A percentile compares a stretch with the other conserved stretches of the same genome.
Evolutionary conservation across 2,888 invertebrate genomes (phyloP).

Genomic region (Papilio demoleus): DNA sequence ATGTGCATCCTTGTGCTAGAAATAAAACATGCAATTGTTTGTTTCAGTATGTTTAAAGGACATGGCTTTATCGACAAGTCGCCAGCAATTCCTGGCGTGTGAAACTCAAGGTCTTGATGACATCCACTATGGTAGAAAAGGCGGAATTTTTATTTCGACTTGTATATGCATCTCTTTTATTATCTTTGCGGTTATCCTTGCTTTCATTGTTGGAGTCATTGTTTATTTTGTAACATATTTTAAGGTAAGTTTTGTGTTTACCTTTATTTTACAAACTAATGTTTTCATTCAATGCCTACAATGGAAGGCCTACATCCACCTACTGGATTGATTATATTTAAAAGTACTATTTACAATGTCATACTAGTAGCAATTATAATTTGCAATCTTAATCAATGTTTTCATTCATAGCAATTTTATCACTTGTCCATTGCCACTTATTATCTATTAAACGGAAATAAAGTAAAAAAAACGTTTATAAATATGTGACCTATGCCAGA

Average conservation of each 20-base stretch:
- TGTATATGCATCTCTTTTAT: constrained; percentile 80
- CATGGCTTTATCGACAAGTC: constrained; percentile 73
- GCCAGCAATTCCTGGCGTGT: constrained; percentile 85
- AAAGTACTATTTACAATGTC: too few species aligned
- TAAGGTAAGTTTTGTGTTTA: constrained; percentile 72
- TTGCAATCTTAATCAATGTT: neutral
- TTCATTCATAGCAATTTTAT: constrained; percentile 10
- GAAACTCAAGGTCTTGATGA: constrained; percentile 79
- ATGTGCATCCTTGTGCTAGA: neutral
- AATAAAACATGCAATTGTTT: constrained; percentile 39
- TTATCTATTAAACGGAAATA: constrained; percentile 26
- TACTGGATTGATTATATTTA: neutral
- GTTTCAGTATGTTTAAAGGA: constrained; percentile 63
- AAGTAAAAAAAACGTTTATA: constrained; percentile 25
- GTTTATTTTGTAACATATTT: constrained; percentile 75
- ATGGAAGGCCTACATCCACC: neutral
- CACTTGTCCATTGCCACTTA: constrained; percentile 21
- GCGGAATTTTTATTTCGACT: constrained; percentile 85
- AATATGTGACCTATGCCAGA: constrained; percentile 32
- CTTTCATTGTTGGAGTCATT: constrained; percentile 70
- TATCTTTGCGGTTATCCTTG: constrained; percentile 64
- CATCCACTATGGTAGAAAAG: constrained; percentile 83
- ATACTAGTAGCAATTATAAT: neutral
- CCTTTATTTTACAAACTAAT: neutral
- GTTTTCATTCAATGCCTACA: neutral